Evolutionary conservation across 2,888 invertebrate species (phyloP), one percentile per base, ranked within the genome.

Genomic region (Orchestes rusci): DNA sequence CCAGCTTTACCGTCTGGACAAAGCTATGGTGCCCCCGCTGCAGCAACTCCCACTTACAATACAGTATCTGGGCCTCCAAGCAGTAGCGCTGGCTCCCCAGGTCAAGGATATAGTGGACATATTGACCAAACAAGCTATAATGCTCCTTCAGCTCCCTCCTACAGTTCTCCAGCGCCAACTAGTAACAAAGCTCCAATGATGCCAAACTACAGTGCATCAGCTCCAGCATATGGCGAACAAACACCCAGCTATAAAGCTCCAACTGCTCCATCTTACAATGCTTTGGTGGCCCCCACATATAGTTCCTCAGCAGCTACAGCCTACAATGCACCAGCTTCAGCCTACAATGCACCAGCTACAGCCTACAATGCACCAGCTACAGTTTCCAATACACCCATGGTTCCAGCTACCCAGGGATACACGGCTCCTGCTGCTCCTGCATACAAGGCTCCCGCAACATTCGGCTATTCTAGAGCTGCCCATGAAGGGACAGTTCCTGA

Each of bases 31-130:
- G 43, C 53, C 13, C 55, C 58, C 45, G 43, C 48, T n/a, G 51
- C 51, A 18, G 54, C 57, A 43, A 46, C 53, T 27, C 42, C 54
- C 20, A 15, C 34, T 12, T 34, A 13, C 17, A 15, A 38, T 29
- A 19, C 4, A 19, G 19, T 2, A n/a, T 4, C 20, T 4, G 35
- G 39, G 41, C 45, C 48, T 19, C 49, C 53, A 40, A 16, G 27
- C 7, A 43, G 46, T 33, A 39, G 19, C 20, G 44, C 45, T 13
- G 48, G 52, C n/a, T 42, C 47, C 7, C 44, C 47, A 39, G 50
- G 47, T 15, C 45, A 48, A 38, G 43, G 49, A 10, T 57, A 57
- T 33, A 39, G 43, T 30, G 54, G 53, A 13, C 52, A 53, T 41
- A 50, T 55, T 16, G 56, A 35, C 43, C 13, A 43, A 31, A 19